A percentile compares a stretch with the other conserved stretches of the same genome.
These are phyloP conservation scores for Porites evermanni DNA, from an alignment of 92 coral and sea anemone genomes.

Conservation along the genomic window DNA sequence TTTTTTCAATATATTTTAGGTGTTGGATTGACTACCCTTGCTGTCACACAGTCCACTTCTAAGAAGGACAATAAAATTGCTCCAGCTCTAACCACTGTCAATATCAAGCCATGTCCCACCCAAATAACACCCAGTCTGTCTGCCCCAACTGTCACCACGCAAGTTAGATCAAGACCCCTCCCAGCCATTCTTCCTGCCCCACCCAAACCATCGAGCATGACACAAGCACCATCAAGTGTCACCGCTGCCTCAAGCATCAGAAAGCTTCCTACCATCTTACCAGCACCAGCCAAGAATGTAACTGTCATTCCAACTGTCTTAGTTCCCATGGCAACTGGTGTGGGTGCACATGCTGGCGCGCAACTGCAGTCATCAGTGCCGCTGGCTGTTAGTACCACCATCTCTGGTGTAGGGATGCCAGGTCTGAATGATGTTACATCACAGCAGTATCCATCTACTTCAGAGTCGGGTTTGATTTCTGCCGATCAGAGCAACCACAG, in stretches of 20 bases:
- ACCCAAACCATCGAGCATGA: conserved; percentile 69
- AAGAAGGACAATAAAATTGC: conserved; percentile 27
- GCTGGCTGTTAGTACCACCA: conserved; percentile 43
- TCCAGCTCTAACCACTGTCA: conserved; percentile 17
- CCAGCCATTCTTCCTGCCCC: conserved; percentile 96
- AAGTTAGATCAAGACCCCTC: conserved; percentile 84
- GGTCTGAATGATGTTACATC: conserved; percentile 41
- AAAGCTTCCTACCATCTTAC: conserved; percentile 87
- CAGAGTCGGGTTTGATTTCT: background rate
- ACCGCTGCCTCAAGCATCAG: conserved; percentile 64
- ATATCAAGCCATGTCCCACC: conserved; percentile 60
- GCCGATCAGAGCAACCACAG: background rate
- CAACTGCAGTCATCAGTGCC: conserved; percentile 72
- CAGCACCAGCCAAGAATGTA: conserved; percentile 94
- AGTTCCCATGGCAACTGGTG: conserved; percentile 71
- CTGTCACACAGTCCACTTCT: conserved; percentile 16
- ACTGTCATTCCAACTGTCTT: conserved; percentile 73
- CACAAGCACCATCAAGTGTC: conserved; percentile 46
- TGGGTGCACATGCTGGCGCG: conserved; percentile 61
- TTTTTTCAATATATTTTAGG: background rate
- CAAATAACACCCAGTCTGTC: conserved; percentile 71
- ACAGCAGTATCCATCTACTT: background rate
- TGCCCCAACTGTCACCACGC: conserved; percentile 75
- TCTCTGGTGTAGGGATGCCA: conserved; percentile 46
- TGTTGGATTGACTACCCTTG: background rate